These are phyloP conservation scores for Ctenoplectra terminalis DNA, from an alignment of 1,140 invertebrate genomes.

Conservation along the genomic window DNA sequence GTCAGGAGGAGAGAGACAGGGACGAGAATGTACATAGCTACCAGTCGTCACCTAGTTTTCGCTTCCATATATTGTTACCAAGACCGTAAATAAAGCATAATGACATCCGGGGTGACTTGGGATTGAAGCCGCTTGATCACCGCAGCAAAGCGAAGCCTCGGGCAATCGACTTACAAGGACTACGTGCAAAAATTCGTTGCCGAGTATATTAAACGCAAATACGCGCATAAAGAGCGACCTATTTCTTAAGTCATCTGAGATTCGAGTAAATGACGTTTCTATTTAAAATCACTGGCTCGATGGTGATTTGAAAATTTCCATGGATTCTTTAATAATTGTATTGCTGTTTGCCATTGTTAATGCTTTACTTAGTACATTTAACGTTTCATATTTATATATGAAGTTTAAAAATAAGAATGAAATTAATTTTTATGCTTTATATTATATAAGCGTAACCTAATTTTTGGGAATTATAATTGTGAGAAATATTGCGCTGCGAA, in stretches of 20 bases:
- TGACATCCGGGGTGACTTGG: slow-evolving; percentile 22
- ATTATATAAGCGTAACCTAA: too few species aligned
- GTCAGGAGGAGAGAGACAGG: not conserved
- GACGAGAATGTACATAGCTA: not conserved
- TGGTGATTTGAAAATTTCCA: not conserved
- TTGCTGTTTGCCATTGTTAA: too few species aligned
- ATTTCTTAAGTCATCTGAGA: not conserved
- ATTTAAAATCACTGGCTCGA: not conserved
- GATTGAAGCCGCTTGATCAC: slow-evolving; percentile 24
- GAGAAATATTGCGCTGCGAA: too few species aligned
- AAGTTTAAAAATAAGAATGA: too few species aligned
- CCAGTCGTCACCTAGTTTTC: slow-evolving; percentile 16
- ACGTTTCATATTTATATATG: too few species aligned
- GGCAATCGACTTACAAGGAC: slow-evolving; percentile 26
- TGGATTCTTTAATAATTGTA: not conserved
- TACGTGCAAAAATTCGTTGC: slow-evolving; percentile 32
- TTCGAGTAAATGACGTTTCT: not conserved
- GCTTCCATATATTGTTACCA: not conserved
- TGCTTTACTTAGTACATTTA: too few species aligned
- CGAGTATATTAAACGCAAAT: slow-evolving; percentile 27
- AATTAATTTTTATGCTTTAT: too few species aligned
- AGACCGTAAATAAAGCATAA: slow-evolving; percentile 29
- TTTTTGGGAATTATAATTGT: too few species aligned
- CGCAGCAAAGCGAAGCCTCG: not conserved
- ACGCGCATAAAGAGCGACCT: slow-evolving; percentile 15